These are phyloP conservation scores for Clarias gariepinus DNA, from an alignment of 2,113 vertebrate species.

Conservation along the genomic window DNA sequence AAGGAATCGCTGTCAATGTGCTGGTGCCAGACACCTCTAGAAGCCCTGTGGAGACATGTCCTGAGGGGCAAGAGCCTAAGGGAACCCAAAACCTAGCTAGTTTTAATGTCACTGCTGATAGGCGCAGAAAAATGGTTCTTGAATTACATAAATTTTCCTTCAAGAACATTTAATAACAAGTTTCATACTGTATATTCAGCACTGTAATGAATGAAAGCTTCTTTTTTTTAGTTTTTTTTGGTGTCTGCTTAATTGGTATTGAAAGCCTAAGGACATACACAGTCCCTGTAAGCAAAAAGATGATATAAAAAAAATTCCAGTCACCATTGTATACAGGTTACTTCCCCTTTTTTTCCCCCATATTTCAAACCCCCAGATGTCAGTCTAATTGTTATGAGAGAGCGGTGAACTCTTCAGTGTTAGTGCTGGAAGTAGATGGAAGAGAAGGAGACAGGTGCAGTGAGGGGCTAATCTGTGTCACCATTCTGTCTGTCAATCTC, in stretches of 20 bases:
- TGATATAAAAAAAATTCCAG: not conserved
- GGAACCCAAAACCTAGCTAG: no score
- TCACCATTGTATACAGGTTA: not conserved
- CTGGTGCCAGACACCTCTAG: no score
- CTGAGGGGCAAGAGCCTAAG: no score
- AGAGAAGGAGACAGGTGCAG: constrained; percentile 34
- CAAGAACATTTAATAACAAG: not conserved
- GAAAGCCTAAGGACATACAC: not conserved
- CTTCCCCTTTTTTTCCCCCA: not conserved
- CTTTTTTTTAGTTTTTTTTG: not conserved
- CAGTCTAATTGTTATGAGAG: constrained; percentile 68
- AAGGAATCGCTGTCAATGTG: no score
- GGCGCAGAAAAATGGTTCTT: not conserved
- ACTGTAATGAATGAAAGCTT: not conserved
- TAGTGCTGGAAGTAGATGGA: constrained; percentile 66
- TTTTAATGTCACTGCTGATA: no score
- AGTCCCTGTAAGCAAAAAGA: not conserved
- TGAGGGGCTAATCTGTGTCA: constrained; percentile 28
- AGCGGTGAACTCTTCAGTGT: constrained; percentile 63
- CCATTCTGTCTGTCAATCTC: not conserved
- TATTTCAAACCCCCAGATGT: constrained; percentile 60
- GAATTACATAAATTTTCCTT: not conserved
- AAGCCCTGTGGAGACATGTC: no score
- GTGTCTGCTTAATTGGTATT: not conserved
- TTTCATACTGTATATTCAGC: not conserved